phyloP scores from a whole-genome alignment of 2,113 vertebrate species.

The Pteropus alecto region DNA sequence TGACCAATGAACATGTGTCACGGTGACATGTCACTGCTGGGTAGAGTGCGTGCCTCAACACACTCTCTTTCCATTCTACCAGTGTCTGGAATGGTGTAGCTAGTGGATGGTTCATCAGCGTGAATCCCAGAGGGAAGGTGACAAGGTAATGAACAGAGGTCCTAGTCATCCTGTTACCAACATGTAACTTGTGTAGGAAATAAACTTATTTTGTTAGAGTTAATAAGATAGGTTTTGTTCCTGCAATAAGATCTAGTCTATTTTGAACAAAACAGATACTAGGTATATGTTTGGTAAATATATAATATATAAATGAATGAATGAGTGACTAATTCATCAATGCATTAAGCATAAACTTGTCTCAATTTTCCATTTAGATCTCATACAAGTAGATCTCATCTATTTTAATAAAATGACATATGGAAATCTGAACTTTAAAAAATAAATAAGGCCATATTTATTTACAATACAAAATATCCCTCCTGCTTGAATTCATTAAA shows the following conservation, averaged over 20 bases:
- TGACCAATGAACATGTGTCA: neutral
- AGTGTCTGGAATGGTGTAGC: neutral
- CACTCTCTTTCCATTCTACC: neutral
- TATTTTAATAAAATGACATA: slow-evolving; percentile 7
- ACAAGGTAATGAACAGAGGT: neutral
- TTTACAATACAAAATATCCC: neutral
- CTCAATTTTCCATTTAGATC: neutral
- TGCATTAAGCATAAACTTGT: neutral
- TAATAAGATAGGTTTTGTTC: neutral
- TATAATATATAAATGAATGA: neutral
- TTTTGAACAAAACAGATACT: neutral
- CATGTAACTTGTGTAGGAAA: neutral
- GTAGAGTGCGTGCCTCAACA: neutral
- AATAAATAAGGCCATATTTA: neutral
- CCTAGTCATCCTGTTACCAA: neutral
- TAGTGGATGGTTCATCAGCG: neutral
- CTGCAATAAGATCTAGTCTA: neutral
- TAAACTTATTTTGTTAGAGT: neutral
- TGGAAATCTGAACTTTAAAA: neutral
- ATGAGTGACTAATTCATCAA: neutral
- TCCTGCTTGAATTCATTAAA: neutral
- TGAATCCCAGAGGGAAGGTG: neutral
- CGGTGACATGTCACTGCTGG: neutral
- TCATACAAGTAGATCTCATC: neutral
- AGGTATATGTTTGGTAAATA: neutral